phyloP scores from a whole-genome alignment of 2,113 vertebrate genomes.

The Platycercus adscitus region DNA sequence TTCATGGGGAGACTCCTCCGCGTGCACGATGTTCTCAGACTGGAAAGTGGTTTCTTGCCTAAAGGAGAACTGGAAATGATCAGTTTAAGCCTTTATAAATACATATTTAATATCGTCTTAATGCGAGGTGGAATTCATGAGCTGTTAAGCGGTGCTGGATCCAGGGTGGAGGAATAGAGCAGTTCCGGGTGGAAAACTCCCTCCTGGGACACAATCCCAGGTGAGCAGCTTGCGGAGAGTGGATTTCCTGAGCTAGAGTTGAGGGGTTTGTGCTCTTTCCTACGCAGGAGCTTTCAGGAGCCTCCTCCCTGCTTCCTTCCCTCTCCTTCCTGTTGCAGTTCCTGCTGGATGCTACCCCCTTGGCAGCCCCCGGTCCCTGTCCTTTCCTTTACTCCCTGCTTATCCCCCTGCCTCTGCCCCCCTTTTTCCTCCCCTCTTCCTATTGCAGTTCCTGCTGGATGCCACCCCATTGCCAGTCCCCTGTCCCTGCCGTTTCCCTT shows the following conservation, averaged over 20 bases:
- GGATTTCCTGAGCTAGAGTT: neutral
- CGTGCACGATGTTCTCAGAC: neutral
- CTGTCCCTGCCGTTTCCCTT: no score
- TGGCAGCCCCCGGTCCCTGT: no score
- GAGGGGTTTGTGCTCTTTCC: neutral
- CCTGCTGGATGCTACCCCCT: no score
- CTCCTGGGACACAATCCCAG: slow-evolving; percentile 64
- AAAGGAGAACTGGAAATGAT: slow-evolving; percentile 51
- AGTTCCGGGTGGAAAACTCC: slow-evolving; percentile 69
- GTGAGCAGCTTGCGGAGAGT: neutral
- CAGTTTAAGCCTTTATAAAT: slow-evolving; percentile 71
- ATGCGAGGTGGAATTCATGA: slow-evolving; percentile 72
- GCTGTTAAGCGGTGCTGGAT: slow-evolving; percentile 52
- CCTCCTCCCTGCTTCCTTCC: neutral
- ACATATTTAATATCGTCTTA: slow-evolving; percentile 69
- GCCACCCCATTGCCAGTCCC: no score
- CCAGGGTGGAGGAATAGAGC: slow-evolving; percentile 70
- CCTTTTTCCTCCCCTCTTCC: no score
- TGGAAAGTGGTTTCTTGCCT: neutral
- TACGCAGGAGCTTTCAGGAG: neutral
- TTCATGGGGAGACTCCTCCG: neutral
- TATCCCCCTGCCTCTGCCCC: no score
- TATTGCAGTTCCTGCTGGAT: no score
- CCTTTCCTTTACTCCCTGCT: no score
- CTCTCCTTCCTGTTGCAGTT: neutral